Evolutionary conservation across 2,797 vertebrate species (phyloP).

Genomic region (Loris lydekkerianus): DNA sequence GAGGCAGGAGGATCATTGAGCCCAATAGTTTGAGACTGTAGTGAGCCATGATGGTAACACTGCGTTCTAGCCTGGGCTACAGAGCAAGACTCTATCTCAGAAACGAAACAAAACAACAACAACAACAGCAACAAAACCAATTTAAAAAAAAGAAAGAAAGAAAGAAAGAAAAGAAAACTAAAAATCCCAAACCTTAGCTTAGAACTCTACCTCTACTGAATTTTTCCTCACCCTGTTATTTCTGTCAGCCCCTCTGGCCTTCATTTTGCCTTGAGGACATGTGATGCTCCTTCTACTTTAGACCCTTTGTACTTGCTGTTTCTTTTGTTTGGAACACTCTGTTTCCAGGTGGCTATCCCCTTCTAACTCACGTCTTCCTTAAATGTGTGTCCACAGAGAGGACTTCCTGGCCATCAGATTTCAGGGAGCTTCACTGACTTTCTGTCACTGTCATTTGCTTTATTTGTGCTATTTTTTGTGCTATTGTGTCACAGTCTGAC

Average conservation of each 20-base stretch:
- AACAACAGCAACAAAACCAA: too few relatives aligned
- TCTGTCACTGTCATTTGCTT: background rate
- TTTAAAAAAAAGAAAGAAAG: too few relatives aligned
- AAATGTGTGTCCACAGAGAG: background rate
- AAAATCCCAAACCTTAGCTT: too few relatives aligned
- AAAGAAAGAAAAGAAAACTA: too few relatives aligned
- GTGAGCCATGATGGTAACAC: too few relatives aligned
- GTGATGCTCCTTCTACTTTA: background rate
- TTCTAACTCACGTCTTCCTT: background rate
- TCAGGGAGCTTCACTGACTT: background rate
- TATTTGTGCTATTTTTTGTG: background rate
- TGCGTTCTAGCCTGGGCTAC: too few relatives aligned
- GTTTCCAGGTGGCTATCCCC: background rate
- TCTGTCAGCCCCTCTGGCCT: background rate
- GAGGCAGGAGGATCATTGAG: too few relatives aligned
- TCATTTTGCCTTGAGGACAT: accelerated
- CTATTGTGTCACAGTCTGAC: background rate
- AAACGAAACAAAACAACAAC: too few relatives aligned
- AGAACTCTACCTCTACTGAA: background rate
- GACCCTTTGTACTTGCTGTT: background rate
- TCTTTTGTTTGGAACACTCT: background rate
- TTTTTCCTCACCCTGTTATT: background rate
- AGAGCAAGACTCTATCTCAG: too few relatives aligned
- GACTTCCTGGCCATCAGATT: background rate
- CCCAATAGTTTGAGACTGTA: too few relatives aligned